Evolutionary conservation across 2,113 vertebrate species (phyloP), one percentile per base, ranked within the genome.

Genomic region (Cervus canadensis): DNA sequence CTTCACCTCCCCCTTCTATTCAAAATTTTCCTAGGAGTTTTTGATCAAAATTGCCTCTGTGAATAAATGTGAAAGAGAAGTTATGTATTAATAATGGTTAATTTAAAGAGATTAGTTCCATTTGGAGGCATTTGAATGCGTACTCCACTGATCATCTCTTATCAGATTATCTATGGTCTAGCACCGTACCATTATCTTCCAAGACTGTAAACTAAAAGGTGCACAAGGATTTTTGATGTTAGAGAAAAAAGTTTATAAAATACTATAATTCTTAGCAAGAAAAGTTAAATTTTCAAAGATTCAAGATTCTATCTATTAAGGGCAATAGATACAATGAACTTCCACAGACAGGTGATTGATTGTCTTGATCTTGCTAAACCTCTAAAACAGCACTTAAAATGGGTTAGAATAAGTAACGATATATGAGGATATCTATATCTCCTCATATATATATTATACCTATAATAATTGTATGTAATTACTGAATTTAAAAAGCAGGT

Each of bases 231-330:
- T 97, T 95, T 87, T 57, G 36, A 87, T 93, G 52, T 71, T 95
- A 71, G 15, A 64, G 26, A 57, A 84, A 86, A 92, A 88, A 40
- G 33, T 67, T 36, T 67, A 23, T 94, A 62, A 97, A 94, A 52
- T 91, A n/a, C 6, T 50, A 78, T 87, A 87, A 90, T 30, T 94
- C 57, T 84, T 90, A 54, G 56, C 25, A 96, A 89, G 43, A 91
- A 87, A 82, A 88, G 33, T 85, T 64, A 93, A 57, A 45, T 95
- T 93, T 95, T 85, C 13, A 91, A 97, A 95, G 76, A 45, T 17
- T 67, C 6, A 56, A 9, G 19, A 67, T 78, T 94, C 64, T 67
- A 3, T 60, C 13, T 62, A 12, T 92, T 95, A 93, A 88, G 54
- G 3, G 7, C 76, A 85, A 59, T 76, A 81, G 17, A 91, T 87